Evolutionary conservation across 2,113 vertebrate species (phyloP).

Genomic region (Danio rerio): DNA sequence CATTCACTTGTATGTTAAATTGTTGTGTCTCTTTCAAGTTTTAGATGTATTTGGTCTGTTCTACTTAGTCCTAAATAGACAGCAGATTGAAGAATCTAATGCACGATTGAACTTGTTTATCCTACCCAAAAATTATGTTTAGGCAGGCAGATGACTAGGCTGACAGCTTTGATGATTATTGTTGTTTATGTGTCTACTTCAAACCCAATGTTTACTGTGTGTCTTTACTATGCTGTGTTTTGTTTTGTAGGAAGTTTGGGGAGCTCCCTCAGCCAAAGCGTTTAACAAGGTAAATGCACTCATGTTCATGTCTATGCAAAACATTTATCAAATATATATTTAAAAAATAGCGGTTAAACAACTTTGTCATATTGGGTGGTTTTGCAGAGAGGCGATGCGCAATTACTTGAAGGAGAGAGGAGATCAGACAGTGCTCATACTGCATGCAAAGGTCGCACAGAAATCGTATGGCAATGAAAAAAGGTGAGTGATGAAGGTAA

Average conservation of each 20-base stretch:
- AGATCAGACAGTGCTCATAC: conserved; percentile 96
- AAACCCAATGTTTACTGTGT: neutral
- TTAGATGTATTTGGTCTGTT: neutral
- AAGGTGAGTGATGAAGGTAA: conserved; percentile 75
- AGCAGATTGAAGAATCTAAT: neutral
- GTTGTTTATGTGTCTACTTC: neutral
- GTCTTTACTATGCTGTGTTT: neutral
- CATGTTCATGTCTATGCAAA: neutral
- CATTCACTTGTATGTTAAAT: neutral
- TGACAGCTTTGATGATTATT: neutral
- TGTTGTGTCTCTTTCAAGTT: neutral
- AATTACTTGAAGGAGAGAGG: conserved; percentile 95
- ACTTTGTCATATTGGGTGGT: neutral
- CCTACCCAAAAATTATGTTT: neutral
- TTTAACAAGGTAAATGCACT: conserved; percentile 87
- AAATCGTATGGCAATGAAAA: conserved; percentile 98
- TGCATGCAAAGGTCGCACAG: conserved; percentile 97
- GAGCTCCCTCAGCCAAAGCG: conserved; percentile 93
- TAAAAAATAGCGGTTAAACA: neutral
- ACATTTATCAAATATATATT: neutral
- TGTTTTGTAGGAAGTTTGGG: conserved; percentile 89
- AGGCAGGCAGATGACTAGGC: neutral
- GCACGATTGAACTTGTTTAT: neutral
- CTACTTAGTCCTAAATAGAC: neutral
- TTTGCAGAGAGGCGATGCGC: conserved; percentile 92